These are phyloP conservation scores for Epinotia bilunana DNA, from an alignment of 2,888 invertebrate species.

Conservation along the genomic window DNA sequence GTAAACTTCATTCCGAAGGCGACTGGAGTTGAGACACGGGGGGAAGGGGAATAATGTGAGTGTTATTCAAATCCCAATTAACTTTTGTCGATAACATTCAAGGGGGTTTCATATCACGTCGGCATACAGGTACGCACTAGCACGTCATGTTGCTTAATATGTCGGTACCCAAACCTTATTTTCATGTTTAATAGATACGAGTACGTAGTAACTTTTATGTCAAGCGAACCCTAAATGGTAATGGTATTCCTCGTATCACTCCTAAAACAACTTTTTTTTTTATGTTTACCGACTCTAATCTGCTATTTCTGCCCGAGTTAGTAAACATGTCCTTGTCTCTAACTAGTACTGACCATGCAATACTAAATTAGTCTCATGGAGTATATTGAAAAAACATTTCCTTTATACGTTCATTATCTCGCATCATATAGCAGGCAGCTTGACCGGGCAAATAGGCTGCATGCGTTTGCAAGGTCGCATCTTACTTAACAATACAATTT, in stretches of 20 bases:
- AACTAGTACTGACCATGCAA: background rate
- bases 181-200: too few relatives aligned
- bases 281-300: too few relatives aligned
- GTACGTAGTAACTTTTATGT: too few relatives aligned
- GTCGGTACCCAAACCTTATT: too few relatives aligned
- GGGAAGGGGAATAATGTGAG: background rate
- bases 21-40: background rate
- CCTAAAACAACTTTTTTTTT: too few relatives aligned
- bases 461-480: slow-evolving; percentile 10
- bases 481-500: background rate
- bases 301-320: background rate
- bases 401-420: slow-evolving; percentile 50
- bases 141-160: too few relatives aligned
- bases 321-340: background rate
- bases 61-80: background rate
- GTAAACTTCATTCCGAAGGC: slow-evolving; percentile 24
- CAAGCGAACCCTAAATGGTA: too few relatives aligned
- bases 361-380: slow-evolving; percentile 4
- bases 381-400: slow-evolving; percentile 41
- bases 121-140: too few relatives aligned
- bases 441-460: slow-evolving; percentile 29
- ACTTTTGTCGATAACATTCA: background rate
- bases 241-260: too few relatives aligned
- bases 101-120: background rate
- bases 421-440: slow-evolving; percentile 49